Percentiles rank a stretch among this genome's conserved stretches.
phyloP scores from a whole-genome alignment of 2,797 vertebrate genomes.

The Tarsius wallacei region DNA sequence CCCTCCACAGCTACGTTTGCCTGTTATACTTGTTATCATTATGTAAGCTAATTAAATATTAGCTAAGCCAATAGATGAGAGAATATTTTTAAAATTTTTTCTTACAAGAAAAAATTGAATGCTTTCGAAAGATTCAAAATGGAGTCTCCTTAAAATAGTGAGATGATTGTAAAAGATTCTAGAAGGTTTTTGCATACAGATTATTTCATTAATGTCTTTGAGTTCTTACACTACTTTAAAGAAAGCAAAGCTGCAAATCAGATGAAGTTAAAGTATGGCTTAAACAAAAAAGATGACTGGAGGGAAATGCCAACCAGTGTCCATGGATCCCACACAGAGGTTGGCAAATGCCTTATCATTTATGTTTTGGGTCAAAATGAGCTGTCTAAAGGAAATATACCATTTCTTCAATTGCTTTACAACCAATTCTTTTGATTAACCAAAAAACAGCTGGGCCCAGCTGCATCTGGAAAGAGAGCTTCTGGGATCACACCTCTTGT shows the following conservation, averaged over 20 bases:
- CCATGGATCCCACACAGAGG: not conserved
- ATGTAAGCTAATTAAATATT: not conserved
- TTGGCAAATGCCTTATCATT: not conserved
- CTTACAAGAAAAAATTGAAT: slow-evolving; percentile 35
- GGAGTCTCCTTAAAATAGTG: not conserved
- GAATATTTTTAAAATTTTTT: not conserved
- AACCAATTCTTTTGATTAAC: slow-evolving; percentile 1
- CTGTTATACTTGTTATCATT: not conserved
- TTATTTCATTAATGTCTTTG: not conserved
- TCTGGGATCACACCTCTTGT: not conserved
- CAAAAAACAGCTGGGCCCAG: not conserved
- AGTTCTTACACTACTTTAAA: not conserved
- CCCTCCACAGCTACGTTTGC: not conserved
- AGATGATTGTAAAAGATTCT: slow-evolving; percentile 9
- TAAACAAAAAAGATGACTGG: not conserved
- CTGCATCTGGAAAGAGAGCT: not conserved
- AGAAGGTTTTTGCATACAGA: not conserved
- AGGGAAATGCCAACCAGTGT: not conserved
- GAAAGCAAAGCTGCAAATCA: slow-evolving; percentile 9
- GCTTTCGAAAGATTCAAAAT: slow-evolving; percentile 19
- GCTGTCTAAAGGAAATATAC: not conserved
- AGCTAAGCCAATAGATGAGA: not conserved
- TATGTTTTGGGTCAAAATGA: not conserved
- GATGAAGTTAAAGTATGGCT: not conserved
- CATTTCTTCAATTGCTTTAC: not conserved